Evolutionary conservation across 2,888 invertebrate species (phyloP).

Genomic region (Lithophane semibrunnea): DNA sequence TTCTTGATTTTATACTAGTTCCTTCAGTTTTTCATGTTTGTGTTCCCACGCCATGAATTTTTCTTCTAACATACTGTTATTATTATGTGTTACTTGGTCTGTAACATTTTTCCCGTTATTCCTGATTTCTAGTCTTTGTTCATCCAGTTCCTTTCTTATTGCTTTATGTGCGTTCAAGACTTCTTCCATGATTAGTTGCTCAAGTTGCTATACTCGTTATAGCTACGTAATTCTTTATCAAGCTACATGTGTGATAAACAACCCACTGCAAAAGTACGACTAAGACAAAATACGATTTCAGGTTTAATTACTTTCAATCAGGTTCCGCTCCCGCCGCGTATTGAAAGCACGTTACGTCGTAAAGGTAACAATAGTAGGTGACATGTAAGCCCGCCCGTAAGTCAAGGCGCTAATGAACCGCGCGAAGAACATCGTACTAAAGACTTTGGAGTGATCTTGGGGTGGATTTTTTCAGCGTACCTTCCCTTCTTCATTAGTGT

Average conservation of each 20-base stretch:
- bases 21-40: too few species aligned
- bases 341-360: constrained; percentile 30
- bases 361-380: constrained; percentile 51
- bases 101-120: too few species aligned
- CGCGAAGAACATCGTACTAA: constrained; percentile 89
- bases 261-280: constrained; percentile 1
- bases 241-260: constrained; percentile 3
- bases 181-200: too few species aligned
- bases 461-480: constrained; percentile 88
- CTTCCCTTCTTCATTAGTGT: constrained; percentile 90
- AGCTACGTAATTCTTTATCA: not conserved
- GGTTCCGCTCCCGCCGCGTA: constrained; percentile 20
- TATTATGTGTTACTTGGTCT: too few species aligned
- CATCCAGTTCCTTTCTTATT: too few species aligned
- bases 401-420: constrained; percentile 88
- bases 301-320: constrained; percentile 49
- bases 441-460: constrained; percentile 89
- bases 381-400: constrained; percentile 77
- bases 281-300: constrained; percentile 36
- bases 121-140: too few species aligned
- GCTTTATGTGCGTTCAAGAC: too few species aligned
- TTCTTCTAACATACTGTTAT: too few species aligned
- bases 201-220: too few species aligned
- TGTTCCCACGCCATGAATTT: too few species aligned
- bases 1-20: too few species aligned